Evolutionary conservation across 2,797 vertebrate species (phyloP), one percentile per base, ranked within the genome.

Genomic region (Acanthurus tractus): DNA sequence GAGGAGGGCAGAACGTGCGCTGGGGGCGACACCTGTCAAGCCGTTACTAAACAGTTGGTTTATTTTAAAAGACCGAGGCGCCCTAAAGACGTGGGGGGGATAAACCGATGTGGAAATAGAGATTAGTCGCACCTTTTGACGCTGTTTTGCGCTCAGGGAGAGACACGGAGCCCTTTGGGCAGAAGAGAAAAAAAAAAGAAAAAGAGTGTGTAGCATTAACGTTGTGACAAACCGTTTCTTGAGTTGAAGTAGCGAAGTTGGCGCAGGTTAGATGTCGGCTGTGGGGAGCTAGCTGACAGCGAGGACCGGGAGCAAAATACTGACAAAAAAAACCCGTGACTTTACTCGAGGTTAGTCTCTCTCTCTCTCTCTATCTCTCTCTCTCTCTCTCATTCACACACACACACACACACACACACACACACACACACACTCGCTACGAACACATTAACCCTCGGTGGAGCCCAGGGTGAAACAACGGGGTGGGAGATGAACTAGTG

Each of bases 21-120:
- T 78, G 73, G 67, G 85, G 88, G 88, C 80, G 76, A 86, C 90
- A 92, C 88, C 88, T 92, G 89, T 92, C 89, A 89, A 69, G 40
- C 69, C 78, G 65, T 63, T 59, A 76, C 85, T 83, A 84, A 91
- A 90, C 84, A 78, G 59, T 85, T 25, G 76, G 71, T 76, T 88
- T 81, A 87, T 85, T 74, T 74, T 42, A 63, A 78, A 70, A 77
- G 63, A 84, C 69, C 0, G 78, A 54, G 69, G 66, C 70, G 77
- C 53, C 71, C 57, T 44, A 74, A 74, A 73, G 73, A 80, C 79
- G 56, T 42, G 20, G 44, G 61, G 74, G 71, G 67, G 50, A 85
- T 65, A 78, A 76, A 82, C 58, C 29, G 75, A 79, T 65, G 70
- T 81, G 84, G 74, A 87, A 82, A 84, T 57, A 86, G 79, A 84